A percentile compares a stretch with the other conserved stretches of the same genome.
Conservation (phyloP, 2,113 vertebrate genomes). For the Chitala chitala region DNA sequence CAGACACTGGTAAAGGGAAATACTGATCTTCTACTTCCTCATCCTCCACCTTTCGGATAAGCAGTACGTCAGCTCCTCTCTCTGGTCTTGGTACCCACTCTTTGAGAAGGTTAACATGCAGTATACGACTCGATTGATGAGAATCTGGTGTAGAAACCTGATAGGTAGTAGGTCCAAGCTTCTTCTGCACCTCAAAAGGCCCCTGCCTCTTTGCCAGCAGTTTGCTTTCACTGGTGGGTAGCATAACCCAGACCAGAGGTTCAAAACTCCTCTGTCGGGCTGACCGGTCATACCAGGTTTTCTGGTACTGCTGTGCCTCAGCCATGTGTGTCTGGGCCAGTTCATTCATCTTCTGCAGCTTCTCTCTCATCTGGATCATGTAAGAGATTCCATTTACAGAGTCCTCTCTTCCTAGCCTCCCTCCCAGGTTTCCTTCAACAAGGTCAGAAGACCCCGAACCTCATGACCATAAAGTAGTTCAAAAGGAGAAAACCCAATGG, state of each 20-base stretch:
- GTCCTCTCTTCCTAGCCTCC: neutral
- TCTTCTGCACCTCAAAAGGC: constrained; percentile 2
- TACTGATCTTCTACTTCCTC: constrained; percentile 20
- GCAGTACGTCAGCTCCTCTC: neutral
- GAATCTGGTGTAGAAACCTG: constrained; percentile 5
- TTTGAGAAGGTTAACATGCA: constrained; percentile 21
- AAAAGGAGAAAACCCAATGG: constrained; percentile 27
- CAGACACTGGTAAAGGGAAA: neutral
- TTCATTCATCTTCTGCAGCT: constrained; percentile 12
- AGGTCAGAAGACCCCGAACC: neutral
- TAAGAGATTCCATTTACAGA: neutral
- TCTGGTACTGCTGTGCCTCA: constrained; percentile 11
- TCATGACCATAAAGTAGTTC: constrained; percentile 11
- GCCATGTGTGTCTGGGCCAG: neutral
- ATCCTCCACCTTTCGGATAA: neutral
- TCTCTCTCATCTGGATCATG: constrained; percentile 15
- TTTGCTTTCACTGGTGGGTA: neutral
- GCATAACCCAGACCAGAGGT: constrained; percentile 6
- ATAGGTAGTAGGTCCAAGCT: constrained; percentile 8
- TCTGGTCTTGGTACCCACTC: neutral
- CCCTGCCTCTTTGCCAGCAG: constrained; percentile 19
- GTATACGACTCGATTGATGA: neutral
- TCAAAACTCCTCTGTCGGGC: neutral
- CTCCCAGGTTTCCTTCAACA: constrained; percentile 12
- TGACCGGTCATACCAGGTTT: constrained; percentile 20